Evolutionary conservation across 2,888 invertebrate species (phyloP), one percentile per base, ranked within the genome.

Genomic region (Theretra japonica): DNA sequence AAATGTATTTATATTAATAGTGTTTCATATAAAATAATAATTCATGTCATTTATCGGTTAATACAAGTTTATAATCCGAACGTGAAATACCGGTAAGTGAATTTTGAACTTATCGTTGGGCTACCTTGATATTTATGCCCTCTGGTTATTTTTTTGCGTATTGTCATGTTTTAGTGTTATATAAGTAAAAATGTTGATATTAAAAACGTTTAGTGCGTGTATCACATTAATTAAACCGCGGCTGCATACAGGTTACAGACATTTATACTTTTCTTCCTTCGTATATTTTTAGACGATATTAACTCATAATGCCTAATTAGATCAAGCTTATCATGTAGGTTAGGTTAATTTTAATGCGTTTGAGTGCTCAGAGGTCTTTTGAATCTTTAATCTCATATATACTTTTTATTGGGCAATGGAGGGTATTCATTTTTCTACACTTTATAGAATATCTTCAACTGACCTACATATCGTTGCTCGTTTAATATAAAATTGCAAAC

Each of bases 131-230:
- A 33, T 23, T 48, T 8, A 5, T 30, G 8, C 57, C 30, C 28
- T 70, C 58, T 74, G 73, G 72, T 69, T 76, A 76, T 75, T 70
- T 85, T 85, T 88, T 89, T 89, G 80, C 86, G 78, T 84, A 80
- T 82, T 88, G 86, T 81, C 84, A 84, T 81, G 79, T 78, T 80
- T 80, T 79, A 73, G 77, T 82, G 83, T 90, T 91, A 90, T 88
- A 80, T 92, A 92, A 90, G 84, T 77, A 75, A 88, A 76, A 79
- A 92, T 90, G 89, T 75, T 89, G 81, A 80, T 90, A 77, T 73
- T 90, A 75, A 83, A 84, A 74, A 81, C 87, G 73, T 82, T 87
- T 75, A 82, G 79, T 79, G 79, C 86, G 59, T 85, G 75, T 81
- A 72, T 85, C 70, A 79, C 77, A 80, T 80, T 86, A 71, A 76